Evolutionary conservation across 2,888 invertebrate species (phyloP), one percentile per base, ranked within the genome.

Genomic region (Chloroclysta siterata): DNA sequence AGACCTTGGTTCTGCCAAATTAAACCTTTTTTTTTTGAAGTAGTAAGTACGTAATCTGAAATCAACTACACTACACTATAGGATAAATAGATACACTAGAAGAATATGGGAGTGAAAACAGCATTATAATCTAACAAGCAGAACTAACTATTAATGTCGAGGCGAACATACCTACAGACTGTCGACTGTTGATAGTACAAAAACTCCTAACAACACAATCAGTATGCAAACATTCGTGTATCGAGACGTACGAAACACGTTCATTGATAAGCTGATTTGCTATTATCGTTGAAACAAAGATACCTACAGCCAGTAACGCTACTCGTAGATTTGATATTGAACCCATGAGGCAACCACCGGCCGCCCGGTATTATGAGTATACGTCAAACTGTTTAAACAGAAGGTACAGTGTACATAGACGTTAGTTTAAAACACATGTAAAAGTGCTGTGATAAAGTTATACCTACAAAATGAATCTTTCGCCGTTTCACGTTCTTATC

Each of bases 401-500:
- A 44, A 39, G 36, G 36, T 39, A 39, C 36, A 39, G 51, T 58
- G 50, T 51, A 0, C 10, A 14, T 6, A 41, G 29, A 29, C 14
- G 13, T 29, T 50, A 14, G 17, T 36, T 15, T 15, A 53, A n/a
- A 42, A 15, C 17, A 17, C 11, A 10, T 17, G 33, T 13, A 39
- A 11, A 41, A 56, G 61, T 52, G 44, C 33, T 46, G 57, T 39
- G 36, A 39, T 57, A 28, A 54, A 52, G 47, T 51, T 51, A 50
- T 33, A 51, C 33, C 22, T 15, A 52, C 4, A 51, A 54, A 0
- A 64, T 67, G 63, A 77, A 75, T 73, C 36, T 68, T 50, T 70
- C 79, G 11, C 75, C 82, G 10, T 72, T 71, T 22, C 61, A 63
- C 46, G 72, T 71, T 17, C 69, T 83, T 36, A 51, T 68, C 33